Conservation (phyloP, 2,797 vertebrate species). For the Protonibea diacanthus region DNA sequence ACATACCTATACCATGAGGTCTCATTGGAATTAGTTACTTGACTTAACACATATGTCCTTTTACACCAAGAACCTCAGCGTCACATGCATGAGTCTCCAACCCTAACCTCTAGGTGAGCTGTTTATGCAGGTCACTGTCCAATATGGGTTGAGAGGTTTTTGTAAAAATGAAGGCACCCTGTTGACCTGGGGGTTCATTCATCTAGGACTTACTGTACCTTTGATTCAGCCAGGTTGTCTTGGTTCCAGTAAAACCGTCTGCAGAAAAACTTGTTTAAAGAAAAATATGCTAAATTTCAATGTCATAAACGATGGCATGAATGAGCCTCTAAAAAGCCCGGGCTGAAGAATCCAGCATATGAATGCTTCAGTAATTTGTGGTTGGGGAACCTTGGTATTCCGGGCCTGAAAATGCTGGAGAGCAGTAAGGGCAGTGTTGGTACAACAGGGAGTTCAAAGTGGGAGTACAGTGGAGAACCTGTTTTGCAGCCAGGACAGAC, state of each 20-base stretch:
- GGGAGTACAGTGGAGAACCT: constrained; percentile 69
- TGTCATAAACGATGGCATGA: constrained; percentile 36
- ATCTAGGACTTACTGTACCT: background rate
- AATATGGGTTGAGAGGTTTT: background rate
- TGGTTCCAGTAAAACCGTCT: background rate
- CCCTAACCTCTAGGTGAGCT: background rate
- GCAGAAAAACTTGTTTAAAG: constrained; percentile 5
- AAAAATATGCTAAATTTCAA: constrained; percentile 14
- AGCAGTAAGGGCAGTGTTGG: constrained; percentile 55
- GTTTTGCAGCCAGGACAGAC: constrained; percentile 63
- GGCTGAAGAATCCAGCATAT: constrained; percentile 29
- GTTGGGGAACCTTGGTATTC: constrained; percentile 56
- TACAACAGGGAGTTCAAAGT: constrained; percentile 58
- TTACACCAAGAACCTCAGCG: background rate
- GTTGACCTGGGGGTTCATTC: background rate
- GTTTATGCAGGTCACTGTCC: background rate
- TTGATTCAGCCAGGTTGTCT: background rate
- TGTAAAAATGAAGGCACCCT: background rate
- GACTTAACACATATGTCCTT: background rate
- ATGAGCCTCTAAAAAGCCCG: constrained; percentile 15
- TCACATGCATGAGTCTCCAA: background rate
- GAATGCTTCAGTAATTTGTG: constrained; percentile 63
- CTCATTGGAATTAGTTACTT: background rate
- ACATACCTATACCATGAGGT: background rate
- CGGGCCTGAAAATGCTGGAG: constrained; percentile 42